Conservation (phyloP, 2,797 vertebrate species). For the Sebastes nivosus region DNA sequence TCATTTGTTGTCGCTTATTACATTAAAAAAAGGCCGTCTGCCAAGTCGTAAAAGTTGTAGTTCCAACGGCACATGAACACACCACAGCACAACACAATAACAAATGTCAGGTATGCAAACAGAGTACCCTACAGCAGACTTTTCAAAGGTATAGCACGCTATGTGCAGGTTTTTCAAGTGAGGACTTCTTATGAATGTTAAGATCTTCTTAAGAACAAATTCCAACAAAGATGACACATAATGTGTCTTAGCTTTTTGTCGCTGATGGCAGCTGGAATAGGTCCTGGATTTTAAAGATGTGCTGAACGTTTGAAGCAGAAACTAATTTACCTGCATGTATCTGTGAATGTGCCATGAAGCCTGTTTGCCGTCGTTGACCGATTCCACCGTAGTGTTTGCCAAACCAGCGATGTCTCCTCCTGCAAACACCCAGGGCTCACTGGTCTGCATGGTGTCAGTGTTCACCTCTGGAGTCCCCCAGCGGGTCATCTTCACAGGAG, state of each 20-base stretch:
- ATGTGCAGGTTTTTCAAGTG: no score
- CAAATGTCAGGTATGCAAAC: no score
- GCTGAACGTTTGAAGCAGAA: neutral
- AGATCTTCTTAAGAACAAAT: no score
- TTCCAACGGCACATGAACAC: no score
- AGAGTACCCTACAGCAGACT: no score
- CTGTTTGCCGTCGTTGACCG: conserved; percentile 96
- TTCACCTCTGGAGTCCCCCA: conserved; percentile 92
- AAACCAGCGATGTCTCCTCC: conserved; percentile 91
- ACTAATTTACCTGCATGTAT: conserved; percentile 89
- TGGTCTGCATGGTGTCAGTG: conserved; percentile 93
- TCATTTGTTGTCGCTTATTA: no score
- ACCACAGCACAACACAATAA: no score
- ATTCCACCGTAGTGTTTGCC: conserved; percentile 95
- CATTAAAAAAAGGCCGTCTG: no score
- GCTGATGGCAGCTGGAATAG: neutral
- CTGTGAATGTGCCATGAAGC: conserved; percentile 95
- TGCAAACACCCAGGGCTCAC: conserved; percentile 93
- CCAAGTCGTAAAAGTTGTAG: no score
- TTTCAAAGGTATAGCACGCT: no score
- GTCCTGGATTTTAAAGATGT: neutral
- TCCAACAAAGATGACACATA: no score
- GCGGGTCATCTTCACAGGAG: conserved; percentile 89
- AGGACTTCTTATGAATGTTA: no score
- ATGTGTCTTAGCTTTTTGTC: neutral